Evolutionary conservation across 1,140 invertebrate genomes (phyloP).

Genomic region (Lepidurus packardi): DNA sequence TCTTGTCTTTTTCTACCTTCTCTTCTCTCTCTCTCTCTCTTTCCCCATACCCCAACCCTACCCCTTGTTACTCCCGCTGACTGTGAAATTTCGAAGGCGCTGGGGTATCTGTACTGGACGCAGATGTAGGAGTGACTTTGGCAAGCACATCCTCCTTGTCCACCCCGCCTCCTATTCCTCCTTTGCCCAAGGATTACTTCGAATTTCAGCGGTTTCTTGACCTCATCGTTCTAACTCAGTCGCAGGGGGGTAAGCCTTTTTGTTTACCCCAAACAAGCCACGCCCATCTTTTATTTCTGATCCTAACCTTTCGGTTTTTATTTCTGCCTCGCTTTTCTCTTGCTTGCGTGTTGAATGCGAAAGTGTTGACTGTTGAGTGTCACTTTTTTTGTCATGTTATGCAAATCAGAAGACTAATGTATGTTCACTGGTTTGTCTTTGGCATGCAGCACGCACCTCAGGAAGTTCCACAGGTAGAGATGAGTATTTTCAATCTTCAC

Average conservation of each 20-base stretch:
- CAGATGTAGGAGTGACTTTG: not conserved
- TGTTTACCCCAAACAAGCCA: not conserved
- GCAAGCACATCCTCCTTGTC: slow-evolving; percentile 21
- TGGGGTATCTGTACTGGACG: not conserved
- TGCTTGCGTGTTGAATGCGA: not conserved
- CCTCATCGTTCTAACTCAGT: slow-evolving; percentile 21
- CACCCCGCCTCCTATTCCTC: slow-evolving; percentile 32
- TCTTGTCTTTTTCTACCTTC: not conserved
- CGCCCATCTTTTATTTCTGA: not conserved
- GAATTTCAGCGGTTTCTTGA: slow-evolving; percentile 35
- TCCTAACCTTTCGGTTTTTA: not conserved
- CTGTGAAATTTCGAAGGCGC: slow-evolving; percentile 2
- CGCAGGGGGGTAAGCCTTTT: not conserved
- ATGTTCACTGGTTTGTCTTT: slow-evolving; percentile 23
- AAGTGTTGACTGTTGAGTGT: slow-evolving; percentile 15
- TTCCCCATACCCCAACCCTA: not conserved
- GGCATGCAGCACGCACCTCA: slow-evolving; percentile 26
- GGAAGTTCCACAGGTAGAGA: slow-evolving; percentile 22
- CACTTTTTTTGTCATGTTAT: not conserved
- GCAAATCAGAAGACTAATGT: not conserved
- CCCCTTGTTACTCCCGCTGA: not conserved
- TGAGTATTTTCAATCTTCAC: slow-evolving; percentile 23
- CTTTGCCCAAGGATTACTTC: slow-evolving; percentile 33
- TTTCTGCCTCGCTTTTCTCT: not conserved
- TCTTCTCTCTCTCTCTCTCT: not conserved